Conservation (phyloP, 2,888 invertebrate species). For the Yponomeuta plumbellus region DNA sequence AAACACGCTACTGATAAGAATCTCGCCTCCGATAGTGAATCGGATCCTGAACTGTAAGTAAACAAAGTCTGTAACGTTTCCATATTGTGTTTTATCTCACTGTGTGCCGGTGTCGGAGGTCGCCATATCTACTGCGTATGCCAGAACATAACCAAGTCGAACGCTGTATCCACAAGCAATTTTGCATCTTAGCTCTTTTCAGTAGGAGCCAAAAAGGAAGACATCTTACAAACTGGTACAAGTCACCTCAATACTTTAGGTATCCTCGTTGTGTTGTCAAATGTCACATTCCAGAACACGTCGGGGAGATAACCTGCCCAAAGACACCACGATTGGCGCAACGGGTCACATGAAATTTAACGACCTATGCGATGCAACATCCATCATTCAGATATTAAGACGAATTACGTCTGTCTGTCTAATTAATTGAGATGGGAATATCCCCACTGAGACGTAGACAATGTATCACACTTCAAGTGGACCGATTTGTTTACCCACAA, state of each 20-base stretch:
- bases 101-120: conserved; percentile 4
- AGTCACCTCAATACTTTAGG: not conserved
- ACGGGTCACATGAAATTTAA: not conserved
- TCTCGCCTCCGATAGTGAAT: not conserved
- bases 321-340: not conserved
- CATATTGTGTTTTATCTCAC: conserved; percentile 6
- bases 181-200: not conserved
- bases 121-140: not conserved
- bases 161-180: not conserved
- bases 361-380: not conserved
- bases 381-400: not conserved
- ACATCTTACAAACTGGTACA: not conserved
- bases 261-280: conserved; percentile 12
- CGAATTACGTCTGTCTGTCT: not conserved
- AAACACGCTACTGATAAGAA: not conserved
- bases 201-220: not conserved
- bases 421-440: not conserved
- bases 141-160: not conserved
- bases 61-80: not conserved
- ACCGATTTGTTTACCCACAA: not conserved
- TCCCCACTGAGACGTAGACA: not conserved
- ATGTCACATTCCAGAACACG: conserved; percentile 10
- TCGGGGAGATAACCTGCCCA: not conserved
- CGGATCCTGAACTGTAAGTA: conserved; percentile 1
- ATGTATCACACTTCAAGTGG: not conserved